These are phyloP conservation scores for Drosophila takahashii DNA, from an alignment of 1,140 invertebrate species.

Conservation along the genomic window DNA sequence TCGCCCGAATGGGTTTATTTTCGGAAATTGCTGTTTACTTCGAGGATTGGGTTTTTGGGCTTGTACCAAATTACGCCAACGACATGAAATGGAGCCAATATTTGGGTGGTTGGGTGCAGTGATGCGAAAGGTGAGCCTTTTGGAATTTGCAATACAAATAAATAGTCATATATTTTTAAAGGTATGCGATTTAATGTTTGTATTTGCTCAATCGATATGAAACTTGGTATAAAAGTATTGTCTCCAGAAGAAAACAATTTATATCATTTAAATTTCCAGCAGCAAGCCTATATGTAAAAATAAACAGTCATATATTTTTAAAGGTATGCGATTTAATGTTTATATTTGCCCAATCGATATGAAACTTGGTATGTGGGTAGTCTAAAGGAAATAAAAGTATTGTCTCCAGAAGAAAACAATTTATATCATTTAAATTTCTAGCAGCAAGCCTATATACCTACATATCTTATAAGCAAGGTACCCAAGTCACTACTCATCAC, in stretches of 20 bases:
- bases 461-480: not conserved
- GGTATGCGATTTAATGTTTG: no score
- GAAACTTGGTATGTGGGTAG: not conserved
- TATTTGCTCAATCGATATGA: not conserved
- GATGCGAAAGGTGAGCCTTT: constrained; percentile 3
- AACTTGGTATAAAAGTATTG: not conserved
- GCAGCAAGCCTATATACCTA: not conserved
- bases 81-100: constrained; percentile 53
- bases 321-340: no score
- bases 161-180: no score
- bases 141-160: not conserved
- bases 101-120: not conserved
- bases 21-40: constrained; percentile 76
- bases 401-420: not conserved
- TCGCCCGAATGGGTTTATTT: constrained; percentile 71
- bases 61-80: constrained; percentile 45
- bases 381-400: not conserved
- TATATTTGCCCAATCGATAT: not conserved
- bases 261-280: not conserved
- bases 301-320: no score
- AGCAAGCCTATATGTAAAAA: no score
- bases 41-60: constrained; percentile 56
- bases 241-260: not conserved
- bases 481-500: not conserved
- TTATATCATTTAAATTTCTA: not conserved